A percentile compares a stretch with the other conserved stretches of the same genome.
Conservation (phyloP, 2,797 vertebrate species). For the Fringilla coelebs region DNA sequence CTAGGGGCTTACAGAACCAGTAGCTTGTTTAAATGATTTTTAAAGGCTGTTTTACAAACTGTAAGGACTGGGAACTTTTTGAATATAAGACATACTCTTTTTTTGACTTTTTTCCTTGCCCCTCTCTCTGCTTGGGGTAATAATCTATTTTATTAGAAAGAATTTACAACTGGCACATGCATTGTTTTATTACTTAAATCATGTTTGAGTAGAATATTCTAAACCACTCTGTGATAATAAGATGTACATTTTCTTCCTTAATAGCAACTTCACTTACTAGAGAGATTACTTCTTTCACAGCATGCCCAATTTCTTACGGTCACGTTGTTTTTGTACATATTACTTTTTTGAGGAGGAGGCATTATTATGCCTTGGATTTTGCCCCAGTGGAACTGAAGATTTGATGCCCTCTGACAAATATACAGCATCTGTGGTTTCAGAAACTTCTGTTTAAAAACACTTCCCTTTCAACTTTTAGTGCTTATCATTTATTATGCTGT, state of each 20-base stretch:
- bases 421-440: not conserved
- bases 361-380: not conserved
- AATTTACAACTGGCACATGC: not conserved
- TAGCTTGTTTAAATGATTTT: not conserved
- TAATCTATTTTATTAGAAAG: not conserved
- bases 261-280: not conserved
- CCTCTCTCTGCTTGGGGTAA: not conserved
- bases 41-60: not conserved
- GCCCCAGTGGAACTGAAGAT: not conserved
- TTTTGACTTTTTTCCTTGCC: not conserved
- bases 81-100: not conserved
- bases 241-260: not conserved
- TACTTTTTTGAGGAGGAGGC: not conserved
- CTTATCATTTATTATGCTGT: conserved; percentile 80
- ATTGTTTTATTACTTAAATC: not conserved
- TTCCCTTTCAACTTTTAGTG: conserved; percentile 67
- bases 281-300: not conserved
- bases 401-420: not conserved
- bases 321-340: fast-evolving
- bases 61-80: not conserved
- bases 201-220: not conserved
- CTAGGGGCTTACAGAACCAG: not conserved
- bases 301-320: fast-evolving
- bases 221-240: not conserved
- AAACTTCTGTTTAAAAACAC: not conserved